Percentiles rank a stretch among this genome's conserved stretches.
phyloP scores from a whole-genome alignment of 2,797 vertebrate genomes.

The Hoplostethus atlanticus region DNA sequence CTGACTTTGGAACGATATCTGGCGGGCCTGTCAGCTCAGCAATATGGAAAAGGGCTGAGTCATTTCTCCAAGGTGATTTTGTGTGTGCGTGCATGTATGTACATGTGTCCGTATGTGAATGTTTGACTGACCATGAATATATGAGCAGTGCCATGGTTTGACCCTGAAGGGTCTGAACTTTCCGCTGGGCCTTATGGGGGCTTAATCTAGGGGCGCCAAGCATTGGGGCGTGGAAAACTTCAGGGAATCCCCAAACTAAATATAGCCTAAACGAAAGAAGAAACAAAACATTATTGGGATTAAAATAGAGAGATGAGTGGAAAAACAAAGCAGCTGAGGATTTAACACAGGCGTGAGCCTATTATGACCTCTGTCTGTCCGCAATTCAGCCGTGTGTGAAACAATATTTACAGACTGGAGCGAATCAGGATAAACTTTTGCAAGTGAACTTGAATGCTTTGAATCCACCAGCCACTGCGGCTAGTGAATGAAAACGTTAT shows the following conservation, averaged over 20 bases:
- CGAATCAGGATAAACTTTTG: slow-evolving; percentile 13
- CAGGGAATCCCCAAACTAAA: slow-evolving; percentile 71
- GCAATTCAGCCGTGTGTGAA: slow-evolving; percentile 53
- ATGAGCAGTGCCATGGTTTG: slow-evolving; percentile 30
- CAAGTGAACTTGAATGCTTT: not conserved
- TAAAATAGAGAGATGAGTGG: slow-evolving; percentile 56
- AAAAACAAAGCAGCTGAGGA: slow-evolving; percentile 61
- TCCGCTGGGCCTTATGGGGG: slow-evolving; percentile 20
- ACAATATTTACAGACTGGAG: slow-evolving; percentile 43
- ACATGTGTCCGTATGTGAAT: slow-evolving; percentile 29
- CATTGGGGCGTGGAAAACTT: slow-evolving; percentile 56
- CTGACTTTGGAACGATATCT: slow-evolving; percentile 33
- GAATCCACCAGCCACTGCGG: not conserved
- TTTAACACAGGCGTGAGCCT: slow-evolving; percentile 54
- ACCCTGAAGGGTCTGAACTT: slow-evolving; percentile 51
- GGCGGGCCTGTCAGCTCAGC: slow-evolving; percentile 33
- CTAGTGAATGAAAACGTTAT: slow-evolving; percentile 6
- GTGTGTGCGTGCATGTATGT: slow-evolving; percentile 37
- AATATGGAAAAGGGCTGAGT: slow-evolving; percentile 10
- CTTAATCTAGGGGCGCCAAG: slow-evolving; percentile 38
- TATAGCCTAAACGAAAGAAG: slow-evolving; percentile 63
- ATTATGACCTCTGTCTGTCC: slow-evolving; percentile 55
- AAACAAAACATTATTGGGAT: slow-evolving; percentile 61
- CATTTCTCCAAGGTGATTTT: slow-evolving; percentile 23
- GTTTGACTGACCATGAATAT: slow-evolving; percentile 24